Base-by-base conservation (phyloP, 2,888 invertebrate species). In the Copidosoma aretas region DNA sequence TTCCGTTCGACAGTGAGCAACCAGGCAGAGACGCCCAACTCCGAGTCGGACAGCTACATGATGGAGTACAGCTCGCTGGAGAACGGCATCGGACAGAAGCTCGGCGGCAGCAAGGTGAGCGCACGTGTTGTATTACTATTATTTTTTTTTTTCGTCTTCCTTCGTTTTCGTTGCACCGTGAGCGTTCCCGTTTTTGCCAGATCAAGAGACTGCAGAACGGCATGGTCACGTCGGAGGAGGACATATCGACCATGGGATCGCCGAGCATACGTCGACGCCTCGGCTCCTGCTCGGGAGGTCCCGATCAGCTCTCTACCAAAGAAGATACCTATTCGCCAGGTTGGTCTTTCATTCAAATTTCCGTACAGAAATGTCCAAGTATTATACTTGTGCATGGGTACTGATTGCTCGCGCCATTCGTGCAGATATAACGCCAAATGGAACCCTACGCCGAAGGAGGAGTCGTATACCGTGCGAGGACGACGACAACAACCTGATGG, bases 351-450 rank as follows among this genome's bases (percentile, higher is more conserved):
- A 46, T 46, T 10, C 2, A 1, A 17, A 46, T n/a, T 12, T 46
- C 14, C 12, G 46, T 1, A n/a, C 12, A 4, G 46, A 46, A 46
- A 46, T n/a, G 17, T 4, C n/a, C n/a, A n/a, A n/a, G 14, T 1
- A 46, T 17, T 15, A 0, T n/a, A 17, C 15, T 14, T 46, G 46
- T 3, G 12, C 10, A 46, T n/a, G n/a, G n/a, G n/a, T 46, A 46
- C n/a, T 10, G 46, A 46, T 46, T 12, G 5, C 15, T 46, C 32
- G 32, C 24, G 0, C 14, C 49, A n/a, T n/a, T n/a, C n/a, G n/a
- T n/a, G 3, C 17, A 87, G 95, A 95, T 80, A 91, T 94, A 52
- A 95, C 95, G 5, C 95, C 95, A 17, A 95, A 93, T 73, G 95
- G 95, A 43, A 95, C 94, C 73, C 85, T 95, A 51, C 87, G 95